These are phyloP conservation scores for Camelus dromedarius DNA, from an alignment of 2,113 vertebrate species.

Conservation along the genomic window DNA sequence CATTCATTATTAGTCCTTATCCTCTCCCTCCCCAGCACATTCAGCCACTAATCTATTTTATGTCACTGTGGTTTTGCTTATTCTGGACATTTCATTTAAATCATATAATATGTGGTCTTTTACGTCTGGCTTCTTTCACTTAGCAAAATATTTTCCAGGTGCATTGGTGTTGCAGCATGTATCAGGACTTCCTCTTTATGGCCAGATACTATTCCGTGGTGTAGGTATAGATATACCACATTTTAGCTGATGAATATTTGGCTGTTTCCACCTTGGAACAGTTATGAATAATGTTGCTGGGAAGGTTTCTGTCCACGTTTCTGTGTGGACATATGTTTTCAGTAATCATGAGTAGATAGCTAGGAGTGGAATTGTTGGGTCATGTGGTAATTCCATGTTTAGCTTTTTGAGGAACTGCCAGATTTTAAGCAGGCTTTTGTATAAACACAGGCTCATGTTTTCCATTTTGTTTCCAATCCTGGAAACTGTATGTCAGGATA, in stretches of 20 bases:
- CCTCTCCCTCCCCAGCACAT: fast-evolving
- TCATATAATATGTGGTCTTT: not conserved
- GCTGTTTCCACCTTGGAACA: constrained; percentile 14
- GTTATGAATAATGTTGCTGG: not conserved
- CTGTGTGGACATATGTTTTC: constrained; percentile 65
- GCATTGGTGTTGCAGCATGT: not conserved
- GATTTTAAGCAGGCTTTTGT: constrained; percentile 65
- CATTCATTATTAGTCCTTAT: not conserved
- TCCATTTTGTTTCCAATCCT: constrained; percentile 70
- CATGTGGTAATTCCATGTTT: constrained; percentile 66
- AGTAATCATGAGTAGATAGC: constrained; percentile 18
- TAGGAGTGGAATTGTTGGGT: constrained; percentile 42
- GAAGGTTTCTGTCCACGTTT: not conserved
- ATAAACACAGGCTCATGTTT: constrained; percentile 75
- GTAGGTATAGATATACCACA: not conserved
- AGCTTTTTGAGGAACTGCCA: constrained; percentile 73
- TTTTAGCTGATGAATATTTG: not conserved
- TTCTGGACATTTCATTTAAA: not conserved
- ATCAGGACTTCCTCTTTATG: constrained; percentile 46
- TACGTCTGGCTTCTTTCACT: not conserved
- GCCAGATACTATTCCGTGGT: constrained; percentile 20
- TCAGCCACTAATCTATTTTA: not conserved
- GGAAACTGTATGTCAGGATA: constrained; percentile 64
- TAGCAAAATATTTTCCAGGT: not conserved
- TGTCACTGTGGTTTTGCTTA: not conserved